Evolutionary conservation across 2,797 vertebrate genomes (phyloP).

Genomic region (Clarias fuscus): DNA sequence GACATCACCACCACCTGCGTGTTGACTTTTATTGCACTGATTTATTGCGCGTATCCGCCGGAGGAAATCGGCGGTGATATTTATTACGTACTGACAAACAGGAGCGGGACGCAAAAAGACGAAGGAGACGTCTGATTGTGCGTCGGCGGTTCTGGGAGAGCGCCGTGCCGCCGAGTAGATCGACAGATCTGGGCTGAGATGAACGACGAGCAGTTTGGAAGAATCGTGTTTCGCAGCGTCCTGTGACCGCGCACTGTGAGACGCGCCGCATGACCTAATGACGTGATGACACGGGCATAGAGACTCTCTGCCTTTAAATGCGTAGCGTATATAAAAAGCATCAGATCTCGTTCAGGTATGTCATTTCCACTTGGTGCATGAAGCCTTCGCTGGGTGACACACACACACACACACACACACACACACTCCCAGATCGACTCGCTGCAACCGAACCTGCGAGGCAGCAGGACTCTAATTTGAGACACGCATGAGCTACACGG

Average conservation of each 20-base stretch:
- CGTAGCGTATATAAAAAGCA: conserved; percentile 34
- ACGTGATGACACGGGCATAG: conserved; percentile 62
- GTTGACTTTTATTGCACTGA: not conserved
- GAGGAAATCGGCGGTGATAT: conserved; percentile 16
- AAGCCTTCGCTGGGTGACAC: conserved; percentile 6
- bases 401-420: conserved; percentile 21
- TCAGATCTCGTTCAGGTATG: not conserved
- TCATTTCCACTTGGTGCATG: not conserved
- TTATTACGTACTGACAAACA: conserved; percentile 32
- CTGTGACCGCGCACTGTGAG: conserved; percentile 62
- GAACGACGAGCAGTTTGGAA: conserved; percentile 59
- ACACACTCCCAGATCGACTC: conserved; percentile 25
- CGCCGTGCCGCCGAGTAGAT: not conserved
- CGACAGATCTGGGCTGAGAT: conserved; percentile 43
- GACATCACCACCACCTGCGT: conserved; percentile 24
- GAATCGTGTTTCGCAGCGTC: conserved; percentile 49
- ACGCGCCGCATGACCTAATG: conserved; percentile 60
- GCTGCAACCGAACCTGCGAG: conserved; percentile 32
- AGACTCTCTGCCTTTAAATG: conserved; percentile 54
- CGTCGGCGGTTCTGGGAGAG: not conserved
- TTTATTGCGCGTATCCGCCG: not conserved
- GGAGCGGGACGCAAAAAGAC: not conserved
- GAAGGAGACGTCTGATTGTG: conserved; percentile 12
- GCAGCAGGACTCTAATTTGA: conserved; percentile 23
- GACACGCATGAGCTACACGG: conserved; percentile 51